Conservation (phyloP, 2,888 invertebrate genomes). For the Tachina lurida region DNA sequence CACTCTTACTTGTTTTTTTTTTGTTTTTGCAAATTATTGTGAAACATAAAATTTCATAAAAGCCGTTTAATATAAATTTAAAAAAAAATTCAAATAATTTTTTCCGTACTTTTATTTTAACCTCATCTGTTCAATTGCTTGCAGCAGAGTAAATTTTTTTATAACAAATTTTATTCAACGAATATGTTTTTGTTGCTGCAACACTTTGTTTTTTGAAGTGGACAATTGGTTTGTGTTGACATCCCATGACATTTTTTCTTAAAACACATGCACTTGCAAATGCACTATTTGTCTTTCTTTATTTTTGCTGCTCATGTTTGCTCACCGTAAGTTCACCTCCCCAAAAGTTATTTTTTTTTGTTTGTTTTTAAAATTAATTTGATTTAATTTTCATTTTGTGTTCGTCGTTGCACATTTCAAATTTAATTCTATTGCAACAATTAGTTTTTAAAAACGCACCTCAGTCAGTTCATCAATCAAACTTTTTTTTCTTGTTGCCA, state of each 20-base stretch:
- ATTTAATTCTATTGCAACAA: slow-evolving; percentile 55
- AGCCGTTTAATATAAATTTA: neutral
- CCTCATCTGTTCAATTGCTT: neutral
- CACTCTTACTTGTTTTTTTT: no score
- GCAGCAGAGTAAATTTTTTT: neutral
- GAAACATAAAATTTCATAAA: neutral
- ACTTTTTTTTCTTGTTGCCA: slow-evolving; percentile 26
- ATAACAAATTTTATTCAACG: slow-evolving; percentile 11
- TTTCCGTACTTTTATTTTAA: neutral
- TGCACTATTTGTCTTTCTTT: slow-evolving; percentile 22
- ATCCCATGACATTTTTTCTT: slow-evolving; percentile 64
- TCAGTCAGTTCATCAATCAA: slow-evolving; percentile 67
- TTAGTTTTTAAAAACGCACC: slow-evolving; percentile 62
- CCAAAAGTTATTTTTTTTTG: neutral
- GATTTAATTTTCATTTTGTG: slow-evolving; percentile 36
- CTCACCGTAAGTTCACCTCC: slow-evolving; percentile 28
- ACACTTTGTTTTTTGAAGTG: slow-evolving; percentile 49
- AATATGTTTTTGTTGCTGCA: slow-evolving; percentile 5
- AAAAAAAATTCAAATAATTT: no score
- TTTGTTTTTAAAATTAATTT: slow-evolving; percentile 41
- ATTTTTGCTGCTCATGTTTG: neutral
- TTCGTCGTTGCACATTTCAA: slow-evolving; percentile 31
- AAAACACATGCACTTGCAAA: slow-evolving; percentile 64
- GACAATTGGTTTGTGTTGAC: slow-evolving; percentile 71
- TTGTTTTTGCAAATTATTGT: no score